A percentile compares a stretch with the other conserved stretches of the same genome.
phyloP scores from a whole-genome alignment of 1,140 invertebrate genomes.

The Gryon sp. region DNA sequence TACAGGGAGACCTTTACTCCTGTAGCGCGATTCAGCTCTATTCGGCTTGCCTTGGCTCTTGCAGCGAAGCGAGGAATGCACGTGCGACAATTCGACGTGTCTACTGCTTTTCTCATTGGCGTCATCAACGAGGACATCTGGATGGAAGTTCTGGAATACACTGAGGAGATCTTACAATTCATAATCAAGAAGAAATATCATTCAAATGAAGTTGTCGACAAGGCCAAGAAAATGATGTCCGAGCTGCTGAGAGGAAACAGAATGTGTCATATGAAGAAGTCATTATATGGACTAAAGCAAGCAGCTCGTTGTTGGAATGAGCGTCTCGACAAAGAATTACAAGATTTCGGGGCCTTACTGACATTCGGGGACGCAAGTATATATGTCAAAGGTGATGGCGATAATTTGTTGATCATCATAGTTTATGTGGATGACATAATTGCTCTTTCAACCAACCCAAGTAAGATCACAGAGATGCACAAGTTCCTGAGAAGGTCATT shows the following conservation, averaged over 20 bases:
- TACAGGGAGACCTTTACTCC: conserved; percentile 53
- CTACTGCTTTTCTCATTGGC: conserved; percentile 63
- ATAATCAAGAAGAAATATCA: conserved; percentile 14
- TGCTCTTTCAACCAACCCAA: not conserved
- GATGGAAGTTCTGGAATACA: conserved; percentile 30
- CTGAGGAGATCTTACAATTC: not conserved
- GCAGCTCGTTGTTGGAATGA: conserved; percentile 27
- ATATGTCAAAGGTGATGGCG: not conserved
- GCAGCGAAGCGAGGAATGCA: conserved; percentile 6
- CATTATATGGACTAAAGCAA: conserved; percentile 37
- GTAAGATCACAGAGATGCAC: conserved; percentile 9
- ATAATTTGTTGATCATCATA: conserved; percentile 18
- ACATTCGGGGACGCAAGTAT: conserved; percentile 32
- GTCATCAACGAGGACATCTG: conserved; percentile 60
- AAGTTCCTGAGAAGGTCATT: conserved; percentile 17
- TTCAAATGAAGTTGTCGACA: not conserved
- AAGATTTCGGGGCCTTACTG: not conserved
- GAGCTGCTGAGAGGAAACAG: conserved; percentile 13
- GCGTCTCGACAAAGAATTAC: conserved; percentile 1
- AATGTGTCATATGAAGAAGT: conserved; percentile 8
- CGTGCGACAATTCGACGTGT: conserved; percentile 44
- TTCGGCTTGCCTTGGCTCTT: conserved; percentile 15
- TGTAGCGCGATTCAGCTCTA: conserved; percentile 37
- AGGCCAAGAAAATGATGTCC: conserved; percentile 69
- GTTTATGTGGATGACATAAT: conserved; percentile 58